These are phyloP conservation scores for Merops nubicus DNA, from an alignment of 2,113 vertebrate species.

Conservation along the genomic window DNA sequence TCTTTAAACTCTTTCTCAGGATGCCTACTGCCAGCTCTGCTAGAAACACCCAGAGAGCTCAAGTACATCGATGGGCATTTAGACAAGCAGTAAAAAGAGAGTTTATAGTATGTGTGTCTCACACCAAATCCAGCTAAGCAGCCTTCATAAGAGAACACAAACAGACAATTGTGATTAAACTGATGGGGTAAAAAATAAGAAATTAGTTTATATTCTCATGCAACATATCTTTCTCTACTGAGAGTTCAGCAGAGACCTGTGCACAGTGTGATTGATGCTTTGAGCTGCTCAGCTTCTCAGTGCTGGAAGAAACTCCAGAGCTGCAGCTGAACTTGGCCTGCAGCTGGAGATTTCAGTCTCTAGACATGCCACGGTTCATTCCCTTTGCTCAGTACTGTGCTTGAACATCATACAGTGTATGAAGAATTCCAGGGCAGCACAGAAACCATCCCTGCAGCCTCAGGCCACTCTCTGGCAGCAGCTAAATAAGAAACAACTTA, in stretches of 20 bases:
- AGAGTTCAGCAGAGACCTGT: neutral
- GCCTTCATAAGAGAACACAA: neutral
- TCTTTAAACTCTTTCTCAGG: neutral
- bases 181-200: neutral
- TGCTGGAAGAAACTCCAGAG: neutral
- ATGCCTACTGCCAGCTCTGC: neutral
- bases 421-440: neutral
- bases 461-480: neutral
- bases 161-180: neutral
- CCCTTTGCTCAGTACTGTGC: too few species aligned
- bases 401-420: neutral
- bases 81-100: neutral
- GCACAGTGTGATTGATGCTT: rapidly evolving
- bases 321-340: neutral
- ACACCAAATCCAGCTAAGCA: neutral
- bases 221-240: neutral
- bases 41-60: neutral
- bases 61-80: neutral
- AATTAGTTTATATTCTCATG: neutral
- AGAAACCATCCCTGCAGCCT: neutral
- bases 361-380: neutral
- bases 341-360: neutral
- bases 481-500: neutral
- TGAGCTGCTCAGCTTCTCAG: neutral
- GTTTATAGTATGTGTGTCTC: neutral